A percentile compares a stretch with the other conserved stretches of the same genome.
phyloP scores from a whole-genome alignment of 1,140 invertebrate species.

The Heterodera schachtii region DNA sequence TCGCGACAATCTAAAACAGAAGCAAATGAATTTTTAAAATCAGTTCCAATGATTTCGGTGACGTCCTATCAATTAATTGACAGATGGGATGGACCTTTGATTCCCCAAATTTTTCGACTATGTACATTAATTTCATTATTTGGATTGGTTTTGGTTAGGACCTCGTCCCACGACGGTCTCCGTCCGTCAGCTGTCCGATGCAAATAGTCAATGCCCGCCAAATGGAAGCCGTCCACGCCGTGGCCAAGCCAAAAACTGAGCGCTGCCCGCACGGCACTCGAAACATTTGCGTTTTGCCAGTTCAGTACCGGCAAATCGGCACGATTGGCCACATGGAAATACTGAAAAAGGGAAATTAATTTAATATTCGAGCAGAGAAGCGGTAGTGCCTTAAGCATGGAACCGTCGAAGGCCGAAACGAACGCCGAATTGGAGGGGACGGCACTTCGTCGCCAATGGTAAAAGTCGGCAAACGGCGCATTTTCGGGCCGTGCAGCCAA shows the following conservation, averaged over 20 bases:
- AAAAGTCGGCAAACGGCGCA: constrained; percentile 45
- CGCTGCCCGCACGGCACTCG: constrained; percentile 39
- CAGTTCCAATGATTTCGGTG: too few relatives aligned
- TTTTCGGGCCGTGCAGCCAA: constrained; percentile 52
- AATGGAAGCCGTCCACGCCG: constrained; percentile 54
- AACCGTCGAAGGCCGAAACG: constrained; percentile 45
- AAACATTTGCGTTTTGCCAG: constrained; percentile 40
- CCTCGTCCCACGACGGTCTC: constrained; percentile 20
- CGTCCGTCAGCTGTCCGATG: constrained; percentile 44
- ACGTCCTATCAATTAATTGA: too few relatives aligned
- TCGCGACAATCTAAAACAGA: constrained; percentile 3
- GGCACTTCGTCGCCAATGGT: constrained; percentile 54
- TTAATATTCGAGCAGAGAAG: not conserved
- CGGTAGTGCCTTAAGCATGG: not conserved
- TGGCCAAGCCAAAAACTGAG: constrained; percentile 48
- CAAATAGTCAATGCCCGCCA: constrained; percentile 49
- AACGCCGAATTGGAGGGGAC: constrained; percentile 33
- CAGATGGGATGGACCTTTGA: too few relatives aligned
- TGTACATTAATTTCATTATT: too few relatives aligned
- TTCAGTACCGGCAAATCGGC: constrained; percentile 52
- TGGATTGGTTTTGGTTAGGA: too few relatives aligned
- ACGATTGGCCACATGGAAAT: constrained; percentile 45
- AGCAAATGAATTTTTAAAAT: too few relatives aligned
- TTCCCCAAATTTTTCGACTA: too few relatives aligned
- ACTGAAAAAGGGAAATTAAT: constrained; percentile 1